Base-by-base conservation (phyloP, 2,888 invertebrate species). In the Nesidiocoris tenuis region DNA sequence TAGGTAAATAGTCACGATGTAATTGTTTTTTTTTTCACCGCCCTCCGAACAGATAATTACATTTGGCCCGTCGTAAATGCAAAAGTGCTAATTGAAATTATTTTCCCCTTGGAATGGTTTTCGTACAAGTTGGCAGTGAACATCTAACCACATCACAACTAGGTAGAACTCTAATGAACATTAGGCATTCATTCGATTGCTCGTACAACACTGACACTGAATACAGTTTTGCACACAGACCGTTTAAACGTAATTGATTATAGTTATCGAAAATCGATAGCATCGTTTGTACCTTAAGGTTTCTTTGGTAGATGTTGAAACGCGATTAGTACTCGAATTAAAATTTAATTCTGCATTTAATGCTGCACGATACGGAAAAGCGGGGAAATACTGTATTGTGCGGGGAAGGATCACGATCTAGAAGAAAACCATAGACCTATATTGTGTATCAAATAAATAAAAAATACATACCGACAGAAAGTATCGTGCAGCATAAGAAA, bases 91-190 rank as follows among this genome's bases (percentile, higher is more conserved):
- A 61, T 56, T 16, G 55, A 61, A 61, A 59, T 17, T n/a, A 19
- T 19, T 19, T 19, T 17, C 7, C 7, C 12, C 59, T 25, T 72
- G 72, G 72, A 72, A 72, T 72, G 72, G 63, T 72, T 72, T 72
- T 63, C 54, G 61, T 72, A 61, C 61, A 70, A 72, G 63, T 21
- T 72, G 72, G 72, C 72, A 72, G 72, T 72, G 72, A 72, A 72
- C 61, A 72, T 59, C 70, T 70, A 70, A 70, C 59, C 70, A 70
- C 70, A 70, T 70, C 70, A 70, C 70, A 70, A 70, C 59, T 70
- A 70, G 61, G 59, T 59, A 59, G 59, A 70, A 39, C 39, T 39
- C 39, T 39, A 39, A 59, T 19, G n/a, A 59, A 59, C 3, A 59
- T 59, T 9, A 7, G 9, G 9, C 16, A 54, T 12, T 54, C 54